phyloP scores from a whole-genome alignment of 2,888 invertebrate genomes.

The Xylota sylvarum region DNA sequence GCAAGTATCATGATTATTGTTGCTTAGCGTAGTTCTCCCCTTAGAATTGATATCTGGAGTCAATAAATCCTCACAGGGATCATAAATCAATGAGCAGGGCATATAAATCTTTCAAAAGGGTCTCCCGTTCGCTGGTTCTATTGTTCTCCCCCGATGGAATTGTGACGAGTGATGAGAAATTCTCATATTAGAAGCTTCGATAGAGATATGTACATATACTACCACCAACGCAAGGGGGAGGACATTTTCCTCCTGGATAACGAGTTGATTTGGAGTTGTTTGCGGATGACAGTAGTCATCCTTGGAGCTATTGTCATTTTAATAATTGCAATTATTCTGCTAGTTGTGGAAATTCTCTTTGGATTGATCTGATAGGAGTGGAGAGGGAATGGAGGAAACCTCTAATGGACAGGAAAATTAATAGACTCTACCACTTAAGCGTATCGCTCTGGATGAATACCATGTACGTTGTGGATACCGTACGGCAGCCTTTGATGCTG shows the following conservation, averaged over 20 bases:
- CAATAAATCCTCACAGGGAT: constrained; percentile 74
- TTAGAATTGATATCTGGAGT: constrained; percentile 64
- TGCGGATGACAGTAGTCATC: constrained; percentile 47
- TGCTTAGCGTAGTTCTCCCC: constrained; percentile 23
- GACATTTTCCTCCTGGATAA: constrained; percentile 36
- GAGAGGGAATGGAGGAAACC: constrained; percentile 21
- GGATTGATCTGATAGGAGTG: constrained; percentile 46
- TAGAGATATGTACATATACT: constrained; percentile 23
- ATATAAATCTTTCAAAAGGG: constrained; percentile 58
- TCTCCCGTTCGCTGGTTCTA: constrained; percentile 22
- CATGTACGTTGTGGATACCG: constrained; percentile 7
- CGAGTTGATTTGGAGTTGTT: constrained; percentile 59
- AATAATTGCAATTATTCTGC: constrained; percentile 46
- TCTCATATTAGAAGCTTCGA: constrained; percentile 57
- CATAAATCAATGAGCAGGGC: constrained; percentile 73
- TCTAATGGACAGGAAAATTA: constrained; percentile 67
- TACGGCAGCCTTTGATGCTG: constrained; percentile 52
- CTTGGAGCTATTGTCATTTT: constrained; percentile 41
- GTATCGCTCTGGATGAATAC: constrained; percentile 50
- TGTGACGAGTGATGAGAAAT: constrained; percentile 59
- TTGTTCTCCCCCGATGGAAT: constrained; percentile 43
- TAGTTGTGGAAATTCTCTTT: constrained; percentile 23
- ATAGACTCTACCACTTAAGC: constrained; percentile 64
- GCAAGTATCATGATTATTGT: constrained; percentile 50
- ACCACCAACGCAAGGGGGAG: background rate